phyloP scores from a whole-genome alignment of 2,888 invertebrate species.

The Polydrusus cervinus region DNA sequence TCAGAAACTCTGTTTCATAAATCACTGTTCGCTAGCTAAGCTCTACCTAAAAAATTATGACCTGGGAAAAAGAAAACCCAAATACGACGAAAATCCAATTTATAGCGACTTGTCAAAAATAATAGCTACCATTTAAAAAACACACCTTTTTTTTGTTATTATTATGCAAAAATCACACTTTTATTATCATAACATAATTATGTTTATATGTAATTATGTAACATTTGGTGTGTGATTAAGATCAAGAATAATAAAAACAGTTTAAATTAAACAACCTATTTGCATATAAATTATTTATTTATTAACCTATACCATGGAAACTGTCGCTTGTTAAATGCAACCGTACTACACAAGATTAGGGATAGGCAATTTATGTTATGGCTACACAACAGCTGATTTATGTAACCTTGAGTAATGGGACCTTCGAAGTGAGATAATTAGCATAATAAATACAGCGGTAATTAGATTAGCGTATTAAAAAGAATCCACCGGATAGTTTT shows the following conservation, averaged over 20 bases:
- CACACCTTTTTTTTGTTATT: conserved; percentile 15
- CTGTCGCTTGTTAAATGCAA: conserved; percentile 14
- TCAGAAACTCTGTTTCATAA: too few relatives aligned
- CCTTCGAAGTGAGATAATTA: conserved; percentile 10
- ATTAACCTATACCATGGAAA: conserved; percentile 15
- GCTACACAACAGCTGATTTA: conserved; percentile 26
- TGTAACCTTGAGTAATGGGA: conserved; percentile 12
- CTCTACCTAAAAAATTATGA: too few relatives aligned
- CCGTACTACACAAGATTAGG: conserved; percentile 13
- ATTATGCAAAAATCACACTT: conserved; percentile 25
- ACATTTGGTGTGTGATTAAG: conserved; percentile 22
- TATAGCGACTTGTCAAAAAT: background rate
- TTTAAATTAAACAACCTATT: conserved; percentile 16
- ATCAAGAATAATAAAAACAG: conserved; percentile 7
- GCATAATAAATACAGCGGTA: background rate
- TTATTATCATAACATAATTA: conserved; percentile 2
- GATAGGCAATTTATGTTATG: conserved; percentile 20
- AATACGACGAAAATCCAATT: background rate
- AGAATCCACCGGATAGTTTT: background rate
- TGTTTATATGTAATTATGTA: conserved; percentile 21
- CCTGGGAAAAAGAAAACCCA: too few relatives aligned
- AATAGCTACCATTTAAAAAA: background rate
- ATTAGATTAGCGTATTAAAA: background rate
- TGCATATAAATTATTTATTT: conserved; percentile 19
- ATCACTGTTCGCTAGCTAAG: too few relatives aligned